Conservation (phyloP, 2,113 vertebrate genomes). For the Semnornis frantzii region DNA sequence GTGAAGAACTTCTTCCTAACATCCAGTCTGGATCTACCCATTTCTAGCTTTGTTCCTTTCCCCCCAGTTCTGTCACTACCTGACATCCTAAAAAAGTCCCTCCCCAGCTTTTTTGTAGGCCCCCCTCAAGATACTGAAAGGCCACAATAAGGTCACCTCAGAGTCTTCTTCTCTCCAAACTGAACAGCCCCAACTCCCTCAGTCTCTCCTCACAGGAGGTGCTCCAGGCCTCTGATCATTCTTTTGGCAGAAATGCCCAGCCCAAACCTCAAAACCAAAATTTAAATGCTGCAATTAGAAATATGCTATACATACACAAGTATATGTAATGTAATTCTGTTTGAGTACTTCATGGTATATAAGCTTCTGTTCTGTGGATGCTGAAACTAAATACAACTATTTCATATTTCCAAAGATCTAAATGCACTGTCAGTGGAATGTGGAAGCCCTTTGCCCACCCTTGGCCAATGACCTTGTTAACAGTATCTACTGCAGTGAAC, state of each 20-base stretch:
- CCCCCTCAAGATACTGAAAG: no score
- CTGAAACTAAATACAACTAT: neutral
- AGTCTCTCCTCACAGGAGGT: no score
- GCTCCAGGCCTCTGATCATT: no score
- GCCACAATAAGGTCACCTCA: no score
- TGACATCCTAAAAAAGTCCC: no score
- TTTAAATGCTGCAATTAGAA: neutral
- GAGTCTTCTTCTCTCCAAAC: no score
- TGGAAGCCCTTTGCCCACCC: neutral
- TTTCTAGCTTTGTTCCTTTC: no score
- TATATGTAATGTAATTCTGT: neutral
- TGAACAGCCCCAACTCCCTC: no score
- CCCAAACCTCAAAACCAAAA: neutral
- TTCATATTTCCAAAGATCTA: neutral
- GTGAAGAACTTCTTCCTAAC: no score
- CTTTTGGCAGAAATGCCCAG: neutral
- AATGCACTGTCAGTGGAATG: neutral
- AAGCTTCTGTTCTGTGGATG: neutral
- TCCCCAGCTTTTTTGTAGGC: no score
- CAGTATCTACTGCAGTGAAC: neutral
- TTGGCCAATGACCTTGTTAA: neutral
- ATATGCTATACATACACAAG: neutral
- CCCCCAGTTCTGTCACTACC: no score
- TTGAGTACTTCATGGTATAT: neutral
- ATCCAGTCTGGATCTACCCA: no score